These are phyloP conservation scores for Seriola quinqueradiata DNA, from an alignment of 2,113 vertebrate species.

Conservation along the genomic window DNA sequence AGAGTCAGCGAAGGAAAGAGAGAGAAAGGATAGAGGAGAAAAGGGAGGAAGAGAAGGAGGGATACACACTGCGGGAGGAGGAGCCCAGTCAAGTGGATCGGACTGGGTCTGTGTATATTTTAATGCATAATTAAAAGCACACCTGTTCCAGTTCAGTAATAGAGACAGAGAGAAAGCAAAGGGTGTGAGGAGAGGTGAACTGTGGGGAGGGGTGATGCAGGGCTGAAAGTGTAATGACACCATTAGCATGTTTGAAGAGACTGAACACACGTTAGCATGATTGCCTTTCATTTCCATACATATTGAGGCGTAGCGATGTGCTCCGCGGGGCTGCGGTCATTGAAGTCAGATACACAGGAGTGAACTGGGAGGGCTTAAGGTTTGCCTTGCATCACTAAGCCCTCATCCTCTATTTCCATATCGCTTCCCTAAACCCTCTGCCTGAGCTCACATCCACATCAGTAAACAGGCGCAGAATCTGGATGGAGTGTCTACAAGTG, in stretches of 20 bases:
- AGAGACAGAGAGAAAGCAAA: constrained; percentile 43
- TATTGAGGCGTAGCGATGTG: constrained; percentile 71
- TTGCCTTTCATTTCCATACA: constrained; percentile 84
- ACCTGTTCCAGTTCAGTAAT: constrained; percentile 75
- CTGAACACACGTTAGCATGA: constrained; percentile 75
- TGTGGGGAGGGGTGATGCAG: constrained; percentile 4
- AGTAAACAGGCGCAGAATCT: constrained; percentile 66
- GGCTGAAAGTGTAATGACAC: constrained; percentile 66
- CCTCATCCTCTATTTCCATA: constrained; percentile 69
- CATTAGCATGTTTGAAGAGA: constrained; percentile 77
- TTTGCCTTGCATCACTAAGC: constrained; percentile 65
- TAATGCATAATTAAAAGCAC: constrained; percentile 82
- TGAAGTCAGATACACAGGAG: constrained; percentile 68
- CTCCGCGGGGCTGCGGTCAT: constrained; percentile 60
- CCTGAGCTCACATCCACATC: constrained; percentile 61
- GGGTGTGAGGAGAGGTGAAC: constrained; percentile 39
- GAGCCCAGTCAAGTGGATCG: constrained; percentile 72
- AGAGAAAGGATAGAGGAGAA: constrained; percentile 39
- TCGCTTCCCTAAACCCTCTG: constrained; percentile 60
- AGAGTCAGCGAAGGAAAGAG: constrained; percentile 52
- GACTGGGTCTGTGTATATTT: constrained; percentile 74
- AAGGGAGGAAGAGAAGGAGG: constrained; percentile 21
- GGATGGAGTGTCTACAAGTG: constrained; percentile 60
- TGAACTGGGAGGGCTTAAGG: constrained; percentile 62
- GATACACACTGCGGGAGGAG: constrained; percentile 52